phyloP scores from a whole-genome alignment of 1,140 invertebrate genomes.

The Delia radicum region DNA sequence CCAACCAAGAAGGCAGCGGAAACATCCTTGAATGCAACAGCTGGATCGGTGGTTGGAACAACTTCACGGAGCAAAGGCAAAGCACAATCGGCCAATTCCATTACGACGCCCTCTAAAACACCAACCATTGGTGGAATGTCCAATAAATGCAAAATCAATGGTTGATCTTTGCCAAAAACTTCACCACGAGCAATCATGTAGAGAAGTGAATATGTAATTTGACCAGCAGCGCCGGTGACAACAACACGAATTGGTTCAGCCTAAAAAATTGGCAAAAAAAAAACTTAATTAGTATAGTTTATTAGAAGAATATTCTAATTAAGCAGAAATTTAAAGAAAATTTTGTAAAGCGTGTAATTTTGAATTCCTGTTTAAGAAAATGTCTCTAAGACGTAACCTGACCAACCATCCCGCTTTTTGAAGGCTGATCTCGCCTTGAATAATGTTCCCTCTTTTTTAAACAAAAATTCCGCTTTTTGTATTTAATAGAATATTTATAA shows the following conservation, averaged over 20 bases:
- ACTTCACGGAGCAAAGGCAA: conserved; percentile 85
- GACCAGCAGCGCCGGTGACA: conserved; percentile 96
- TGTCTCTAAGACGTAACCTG: too few species aligned
- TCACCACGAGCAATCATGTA: conserved; percentile 93
- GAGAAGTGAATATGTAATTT: conserved; percentile 96
- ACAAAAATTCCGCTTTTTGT: too few species aligned
- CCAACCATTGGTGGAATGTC: conserved; percentile 96
- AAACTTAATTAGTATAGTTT: too few species aligned
- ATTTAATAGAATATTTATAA: too few species aligned
- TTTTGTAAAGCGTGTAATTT: too few species aligned
- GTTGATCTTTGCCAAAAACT: conserved; percentile 92
- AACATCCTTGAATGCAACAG: conserved; percentile 91
- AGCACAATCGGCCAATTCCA: conserved; percentile 96
- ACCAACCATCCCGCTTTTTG: too few species aligned
- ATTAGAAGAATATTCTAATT: too few species aligned
- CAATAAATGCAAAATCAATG: conserved; percentile 85
- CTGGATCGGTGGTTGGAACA: conserved; percentile 83
- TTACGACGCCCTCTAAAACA: conserved; percentile 93
- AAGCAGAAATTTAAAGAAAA: too few species aligned
- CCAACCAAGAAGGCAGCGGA: conserved; percentile 98
- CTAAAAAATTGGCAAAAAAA: too few species aligned
- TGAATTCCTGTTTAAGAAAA: too few species aligned
- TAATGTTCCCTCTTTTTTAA: too few species aligned
- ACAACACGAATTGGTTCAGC: conserved; percentile 85
- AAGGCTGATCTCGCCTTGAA: too few species aligned